Base-by-base conservation (phyloP, 2,113 vertebrate genomes). In the Casuarius casuarius region DNA sequence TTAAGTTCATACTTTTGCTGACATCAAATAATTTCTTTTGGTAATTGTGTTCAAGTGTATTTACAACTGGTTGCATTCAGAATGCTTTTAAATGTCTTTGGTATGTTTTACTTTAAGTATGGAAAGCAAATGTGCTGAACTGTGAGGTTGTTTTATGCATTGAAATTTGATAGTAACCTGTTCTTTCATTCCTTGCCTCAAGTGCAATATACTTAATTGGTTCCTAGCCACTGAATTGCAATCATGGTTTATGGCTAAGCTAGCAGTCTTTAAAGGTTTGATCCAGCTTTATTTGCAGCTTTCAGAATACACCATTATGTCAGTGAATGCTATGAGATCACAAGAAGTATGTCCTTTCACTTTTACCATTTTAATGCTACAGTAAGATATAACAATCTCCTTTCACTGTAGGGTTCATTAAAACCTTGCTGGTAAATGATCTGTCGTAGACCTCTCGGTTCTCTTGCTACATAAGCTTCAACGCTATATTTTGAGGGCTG, bases 1-100 rank as follows among this genome's bases (percentile, higher is more conserved):
- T 75, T 80, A 83, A 90, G 59, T 26, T 96, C 63, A 42, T 92
- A 86, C 72, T 63, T 94, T 62, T 68, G 40, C 71, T 94, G 46
- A 84, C 71, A 71, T 20, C 62, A 2, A 92, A 74, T 92, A 71
- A 95, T 90, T 96, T 94, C 44, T 14, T 90, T 92, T 67, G 19
- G 28, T 90, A 94, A 94, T 93, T 94, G 17, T 0, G 0, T 94
- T 94, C n/a, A 74, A 94, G 19, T 67, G 17, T 93, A 71, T 95
- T 94, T 96, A 90, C 88, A 96, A 76, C 90, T 94, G 63, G 18
- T 46, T 92, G 66, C 80, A 84, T 89, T 89, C 73, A 51, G 62
- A 87, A 74, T 29, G 42, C 25, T 95, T 94, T 94, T 86, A 93
- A 93, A 94, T 93, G 83, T 81, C 18, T 94, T 92, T 79, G 16